Percentiles rank a stretch among this genome's conserved stretches.
Conservation (phyloP, 53 echinoderm and acorn worm genomes). For the Patiria pectinifera region DNA sequence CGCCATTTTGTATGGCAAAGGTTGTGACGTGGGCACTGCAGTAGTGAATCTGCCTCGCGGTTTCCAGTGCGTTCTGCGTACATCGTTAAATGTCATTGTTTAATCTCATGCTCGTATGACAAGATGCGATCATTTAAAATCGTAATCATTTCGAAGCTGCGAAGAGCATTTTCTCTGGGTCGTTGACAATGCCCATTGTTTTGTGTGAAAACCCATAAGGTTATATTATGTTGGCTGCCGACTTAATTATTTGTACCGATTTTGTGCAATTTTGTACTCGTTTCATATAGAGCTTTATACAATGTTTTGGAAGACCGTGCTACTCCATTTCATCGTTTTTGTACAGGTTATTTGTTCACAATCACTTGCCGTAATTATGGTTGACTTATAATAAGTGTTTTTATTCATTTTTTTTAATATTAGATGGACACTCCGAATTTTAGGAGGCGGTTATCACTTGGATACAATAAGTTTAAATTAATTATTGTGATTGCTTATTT, state of each 20-base stretch:
- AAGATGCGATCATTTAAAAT: too few relatives aligned
- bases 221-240: neutral
- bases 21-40: neutral
- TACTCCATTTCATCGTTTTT: constrained; percentile 1
- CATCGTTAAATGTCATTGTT: neutral
- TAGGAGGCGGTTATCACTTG: too few relatives aligned
- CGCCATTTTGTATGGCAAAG: neutral
- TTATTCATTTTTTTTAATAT: neutral
- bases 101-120: neutral
- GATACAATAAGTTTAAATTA: too few relatives aligned
- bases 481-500: neutral
- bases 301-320: constrained; percentile 7
- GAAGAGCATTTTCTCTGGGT: neutral
- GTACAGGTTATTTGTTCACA: neutral
- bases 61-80: neutral
- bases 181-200: neutral
- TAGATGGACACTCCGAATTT: too few relatives aligned
- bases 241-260: neutral
- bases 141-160: too few relatives aligned
- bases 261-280: constrained; percentile 56
- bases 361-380: neutral
- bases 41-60: neutral
- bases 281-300: constrained; percentile 31
- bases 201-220: neutral
- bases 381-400: neutral